A percentile compares a stretch with the other conserved stretches of the same genome.
Evolutionary conservation across 1,140 invertebrate species (phyloP).

Genomic region (Drosophila nikananu): DNA sequence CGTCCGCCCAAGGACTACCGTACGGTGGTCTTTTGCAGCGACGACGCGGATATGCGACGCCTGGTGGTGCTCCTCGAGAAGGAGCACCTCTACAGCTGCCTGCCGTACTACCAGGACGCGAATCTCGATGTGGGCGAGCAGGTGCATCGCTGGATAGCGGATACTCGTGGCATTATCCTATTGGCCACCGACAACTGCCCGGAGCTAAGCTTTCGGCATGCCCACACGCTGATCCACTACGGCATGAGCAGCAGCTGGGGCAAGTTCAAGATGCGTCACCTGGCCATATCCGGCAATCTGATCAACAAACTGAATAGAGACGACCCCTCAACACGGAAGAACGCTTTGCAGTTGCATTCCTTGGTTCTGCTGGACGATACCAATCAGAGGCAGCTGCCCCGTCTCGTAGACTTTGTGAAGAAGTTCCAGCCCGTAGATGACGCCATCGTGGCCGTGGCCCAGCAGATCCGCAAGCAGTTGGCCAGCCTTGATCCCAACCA

Average conservation of each 20-base stretch:
- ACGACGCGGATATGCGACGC: constrained; percentile 37
- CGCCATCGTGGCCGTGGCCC: constrained; percentile 18
- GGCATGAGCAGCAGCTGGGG: constrained; percentile 52
- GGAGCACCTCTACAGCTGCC: constrained; percentile 12
- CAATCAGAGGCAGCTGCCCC: constrained; percentile 54
- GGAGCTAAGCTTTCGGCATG: constrained; percentile 51
- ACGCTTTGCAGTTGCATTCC: constrained; percentile 6
- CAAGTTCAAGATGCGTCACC: constrained; percentile 55
- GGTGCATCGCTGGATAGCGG: constrained; percentile 31
- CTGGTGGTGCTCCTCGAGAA: constrained; percentile 2
- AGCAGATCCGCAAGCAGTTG: constrained; percentile 26
- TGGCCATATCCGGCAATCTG: constrained; percentile 33
- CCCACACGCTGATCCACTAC: constrained; percentile 53
- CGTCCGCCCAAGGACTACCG: constrained; percentile 35
- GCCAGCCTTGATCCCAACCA: not conserved
- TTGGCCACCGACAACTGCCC: constrained; percentile 64
- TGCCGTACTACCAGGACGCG: constrained; percentile 55
- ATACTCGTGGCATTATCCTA: constrained; percentile 23
- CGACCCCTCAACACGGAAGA: fast-evolving
- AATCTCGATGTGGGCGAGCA: constrained; percentile 15
- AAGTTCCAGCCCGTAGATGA: constrained; percentile 46
- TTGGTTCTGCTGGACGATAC: constrained; percentile 49
- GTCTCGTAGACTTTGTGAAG: constrained; percentile 55
- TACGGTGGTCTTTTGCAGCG: constrained; percentile 51
- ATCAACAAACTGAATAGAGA: constrained; percentile 11